Evolutionary conservation across 2,113 vertebrate species (phyloP).

Genomic region (Etia nguti): DNA sequence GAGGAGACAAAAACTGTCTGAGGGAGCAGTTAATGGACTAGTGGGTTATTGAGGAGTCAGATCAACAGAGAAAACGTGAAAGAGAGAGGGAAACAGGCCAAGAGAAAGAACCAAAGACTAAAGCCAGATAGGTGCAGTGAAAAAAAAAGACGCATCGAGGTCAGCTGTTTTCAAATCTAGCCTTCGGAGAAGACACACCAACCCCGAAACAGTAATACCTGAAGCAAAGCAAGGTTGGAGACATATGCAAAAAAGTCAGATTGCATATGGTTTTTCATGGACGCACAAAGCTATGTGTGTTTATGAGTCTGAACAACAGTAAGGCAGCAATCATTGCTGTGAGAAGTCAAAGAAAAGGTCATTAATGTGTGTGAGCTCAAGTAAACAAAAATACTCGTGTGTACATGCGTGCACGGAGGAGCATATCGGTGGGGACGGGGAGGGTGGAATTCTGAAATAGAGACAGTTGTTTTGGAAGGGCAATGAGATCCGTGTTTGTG

Average conservation of each 20-base stretch:
- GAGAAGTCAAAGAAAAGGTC: background rate
- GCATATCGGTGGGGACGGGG: background rate
- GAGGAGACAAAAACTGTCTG: background rate
- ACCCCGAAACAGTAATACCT: background rate
- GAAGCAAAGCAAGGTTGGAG: background rate
- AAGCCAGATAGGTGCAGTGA: background rate
- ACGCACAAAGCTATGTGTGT: background rate
- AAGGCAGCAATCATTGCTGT: background rate
- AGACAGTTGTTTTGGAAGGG: constrained; percentile 44
- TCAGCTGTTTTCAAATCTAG: background rate
- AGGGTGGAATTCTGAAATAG: constrained; percentile 7
- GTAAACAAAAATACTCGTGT: background rate
- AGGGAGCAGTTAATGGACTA: constrained; percentile 13
- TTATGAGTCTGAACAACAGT: background rate
- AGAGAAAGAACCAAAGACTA: background rate
- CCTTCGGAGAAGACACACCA: background rate
- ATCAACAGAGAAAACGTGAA: background rate
- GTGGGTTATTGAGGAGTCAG: constrained; percentile 25
- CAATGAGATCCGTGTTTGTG: background rate
- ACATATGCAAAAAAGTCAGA: background rate
- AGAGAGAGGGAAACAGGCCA: background rate
- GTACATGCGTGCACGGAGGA: background rate
- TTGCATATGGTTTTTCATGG: background rate
- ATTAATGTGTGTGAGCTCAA: background rate
- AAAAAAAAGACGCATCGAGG: background rate